Conservation (phyloP, 2,888 invertebrate genomes). For the Sinopyrophorus schimmeli region DNA sequence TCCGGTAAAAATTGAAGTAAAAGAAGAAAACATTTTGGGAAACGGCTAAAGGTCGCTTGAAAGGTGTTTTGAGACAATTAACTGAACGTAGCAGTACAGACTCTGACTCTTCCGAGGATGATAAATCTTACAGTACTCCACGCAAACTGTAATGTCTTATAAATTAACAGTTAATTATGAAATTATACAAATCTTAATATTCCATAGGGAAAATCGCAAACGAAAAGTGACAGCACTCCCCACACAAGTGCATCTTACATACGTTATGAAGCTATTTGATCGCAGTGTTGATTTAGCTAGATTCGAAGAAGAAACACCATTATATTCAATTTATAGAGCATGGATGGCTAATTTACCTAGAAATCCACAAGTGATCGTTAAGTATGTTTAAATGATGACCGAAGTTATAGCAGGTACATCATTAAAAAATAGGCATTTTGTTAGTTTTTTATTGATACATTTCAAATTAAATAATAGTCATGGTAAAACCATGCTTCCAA, state of each 20-base stretch:
- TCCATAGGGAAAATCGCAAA: slow-evolving; percentile 37
- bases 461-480: too few relatives aligned
- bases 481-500: too few relatives aligned
- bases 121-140: too few relatives aligned
- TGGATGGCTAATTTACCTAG: slow-evolving; percentile 88
- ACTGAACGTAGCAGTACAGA: slow-evolving; percentile 66
- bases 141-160: too few relatives aligned
- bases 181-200: too few relatives aligned
- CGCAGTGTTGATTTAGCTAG: slow-evolving; percentile 91
- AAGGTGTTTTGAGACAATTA: slow-evolving; percentile 74
- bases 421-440: too few relatives aligned
- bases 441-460: too few relatives aligned
- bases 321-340: slow-evolving; percentile 93
- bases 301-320: slow-evolving; percentile 82
- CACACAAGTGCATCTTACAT: slow-evolving; percentile 66
- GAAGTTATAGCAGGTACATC: not conserved
- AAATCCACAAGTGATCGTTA: slow-evolving; percentile 60
- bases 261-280: slow-evolving; percentile 92
- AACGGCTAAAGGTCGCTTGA: slow-evolving; percentile 72
- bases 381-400: slow-evolving; percentile 53
- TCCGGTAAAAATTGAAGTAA: slow-evolving; percentile 51
- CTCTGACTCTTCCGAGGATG: slow-evolving; percentile 65
- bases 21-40: slow-evolving; percentile 52
- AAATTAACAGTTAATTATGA: too few relatives aligned
- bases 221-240: slow-evolving; percentile 44